Base-by-base conservation (phyloP, 2,888 invertebrate species). In the Lumbricus terrestris region DNA sequence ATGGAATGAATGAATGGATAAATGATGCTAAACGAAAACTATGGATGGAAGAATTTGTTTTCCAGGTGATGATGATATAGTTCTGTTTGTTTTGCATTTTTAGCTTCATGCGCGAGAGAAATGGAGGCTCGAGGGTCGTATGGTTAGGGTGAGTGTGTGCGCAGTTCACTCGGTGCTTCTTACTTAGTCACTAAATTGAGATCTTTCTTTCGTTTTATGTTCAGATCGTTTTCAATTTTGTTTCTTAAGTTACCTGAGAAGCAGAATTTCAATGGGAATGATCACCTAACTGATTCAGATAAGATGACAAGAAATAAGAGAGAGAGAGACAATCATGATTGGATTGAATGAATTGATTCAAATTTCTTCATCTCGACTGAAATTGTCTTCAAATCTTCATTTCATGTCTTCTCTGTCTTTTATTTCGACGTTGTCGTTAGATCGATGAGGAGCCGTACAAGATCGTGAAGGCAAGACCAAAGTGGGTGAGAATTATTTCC, bases 41-140 rank as follows among this genome's bases (percentile, higher is more conserved):
- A n/a, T 6, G 29, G 29, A n/a, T 69, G 69, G n/a, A 69, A 69
- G 69, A n/a, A 8, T 5, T n/a, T 69, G 20, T 69, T 69, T 69
- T 69, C 29, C 69, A 69, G 29, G 69, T 54, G 2, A 29, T 69
- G 29, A n/a, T 69, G 69, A 8, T n/a, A n/a, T n/a, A 69, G 69
- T 69, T 69, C 69, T 0, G 69, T 69, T 69, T 69, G 69, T 69
- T 69, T 69, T 69, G 69, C 69, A n/a, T 69, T 47, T 69, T 29
- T 93, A 94, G 94, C 96, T 98, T 69, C 97, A 97, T 93, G 98
- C 98, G 0, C 96, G 98, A 88, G 98, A 99, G 93, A 97, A 97
- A 89, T 99, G 99, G 99, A 95, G 98, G 34, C 98, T 97, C 94
- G 97, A 97, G 93, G 99, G 98, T 0, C 97, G 97, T 93, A 97